A percentile compares a stretch with the other conserved stretches of the same genome.
Evolutionary conservation across 2,113 vertebrate genomes (phyloP).

Genomic region (Gambusia affinis): DNA sequence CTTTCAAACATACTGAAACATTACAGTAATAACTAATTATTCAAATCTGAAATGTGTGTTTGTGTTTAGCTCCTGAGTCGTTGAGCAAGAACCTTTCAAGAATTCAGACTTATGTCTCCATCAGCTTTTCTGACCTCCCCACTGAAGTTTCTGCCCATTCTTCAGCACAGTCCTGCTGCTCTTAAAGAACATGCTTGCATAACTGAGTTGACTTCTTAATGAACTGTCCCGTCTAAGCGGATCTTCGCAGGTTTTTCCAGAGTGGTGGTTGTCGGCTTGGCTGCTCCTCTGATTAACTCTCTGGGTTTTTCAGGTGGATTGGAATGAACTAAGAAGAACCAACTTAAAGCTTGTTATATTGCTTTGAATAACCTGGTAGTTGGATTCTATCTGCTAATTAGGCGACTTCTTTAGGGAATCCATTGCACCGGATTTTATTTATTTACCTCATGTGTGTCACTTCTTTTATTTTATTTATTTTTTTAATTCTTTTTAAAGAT

Average conservation of each 20-base stretch:
- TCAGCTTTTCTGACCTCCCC: no score
- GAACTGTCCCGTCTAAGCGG: background rate
- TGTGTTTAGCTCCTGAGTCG: no score
- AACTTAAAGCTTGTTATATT: background rate
- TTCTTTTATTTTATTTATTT: background rate
- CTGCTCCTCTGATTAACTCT: background rate
- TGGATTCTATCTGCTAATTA: background rate
- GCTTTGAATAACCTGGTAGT: background rate
- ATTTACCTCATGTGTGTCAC: background rate
- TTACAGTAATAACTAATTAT: no score
- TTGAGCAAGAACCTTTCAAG: no score
- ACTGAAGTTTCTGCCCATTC: background rate
- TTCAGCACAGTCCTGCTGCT: background rate
- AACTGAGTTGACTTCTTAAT: background rate
- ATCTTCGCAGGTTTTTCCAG: background rate
- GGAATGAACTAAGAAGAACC: background rate
- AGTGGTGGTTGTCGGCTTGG: background rate
- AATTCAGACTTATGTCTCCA: no score
- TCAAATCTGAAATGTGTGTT: no score
- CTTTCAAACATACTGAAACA: no score
- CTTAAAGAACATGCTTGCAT: background rate
- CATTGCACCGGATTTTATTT: no score
- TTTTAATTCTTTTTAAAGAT: no score
- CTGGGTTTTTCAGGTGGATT: background rate
- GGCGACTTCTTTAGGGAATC: no score